A percentile compares a stretch with the other conserved stretches of the same genome.
phyloP scores from a whole-genome alignment of 1,140 invertebrate genomes.

The Oedothorax gibbosus region DNA sequence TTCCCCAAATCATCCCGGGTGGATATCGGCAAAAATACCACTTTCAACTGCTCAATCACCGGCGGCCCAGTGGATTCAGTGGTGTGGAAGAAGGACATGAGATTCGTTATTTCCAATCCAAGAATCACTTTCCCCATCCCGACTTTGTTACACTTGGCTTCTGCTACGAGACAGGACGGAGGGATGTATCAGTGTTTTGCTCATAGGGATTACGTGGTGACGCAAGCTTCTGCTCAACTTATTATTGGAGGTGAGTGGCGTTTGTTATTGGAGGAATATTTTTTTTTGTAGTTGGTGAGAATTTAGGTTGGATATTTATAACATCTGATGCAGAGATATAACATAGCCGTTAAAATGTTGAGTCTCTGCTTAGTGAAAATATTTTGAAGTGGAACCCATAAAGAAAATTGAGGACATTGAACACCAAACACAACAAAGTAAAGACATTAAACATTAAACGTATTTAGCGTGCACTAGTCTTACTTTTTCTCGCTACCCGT shows the following conservation, averaged over 20 bases:
- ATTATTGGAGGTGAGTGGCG: constrained; percentile 67
- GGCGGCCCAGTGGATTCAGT: constrained; percentile 80
- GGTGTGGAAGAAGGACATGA: constrained; percentile 73
- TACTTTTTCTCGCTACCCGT: too few relatives aligned
- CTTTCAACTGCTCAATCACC: constrained; percentile 93
- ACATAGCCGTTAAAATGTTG: not conserved
- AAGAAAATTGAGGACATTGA: too few relatives aligned
- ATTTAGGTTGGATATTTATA: too few relatives aligned
- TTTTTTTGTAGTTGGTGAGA: not conserved
- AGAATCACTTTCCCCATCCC: constrained; percentile 23
- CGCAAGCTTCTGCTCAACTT: constrained; percentile 68
- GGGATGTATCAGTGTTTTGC: constrained; percentile 98
- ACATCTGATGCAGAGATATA: not conserved
- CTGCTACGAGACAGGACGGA: constrained; percentile 92
- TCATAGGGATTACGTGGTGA: constrained; percentile 89
- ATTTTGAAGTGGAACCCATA: too few relatives aligned
- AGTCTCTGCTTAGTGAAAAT: too few relatives aligned
- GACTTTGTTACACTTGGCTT: constrained; percentile 67
- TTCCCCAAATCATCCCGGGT: constrained; percentile 88
- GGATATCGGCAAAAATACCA: constrained; percentile 91
- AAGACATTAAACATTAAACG: too few relatives aligned
- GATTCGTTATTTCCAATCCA: constrained; percentile 29
- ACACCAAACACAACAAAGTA: too few relatives aligned
- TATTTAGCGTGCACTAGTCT: too few relatives aligned
- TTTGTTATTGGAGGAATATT: not conserved